phyloP scores from a whole-genome alignment of 2,113 vertebrate genomes.

The Micronycteris hirsuta region DNA sequence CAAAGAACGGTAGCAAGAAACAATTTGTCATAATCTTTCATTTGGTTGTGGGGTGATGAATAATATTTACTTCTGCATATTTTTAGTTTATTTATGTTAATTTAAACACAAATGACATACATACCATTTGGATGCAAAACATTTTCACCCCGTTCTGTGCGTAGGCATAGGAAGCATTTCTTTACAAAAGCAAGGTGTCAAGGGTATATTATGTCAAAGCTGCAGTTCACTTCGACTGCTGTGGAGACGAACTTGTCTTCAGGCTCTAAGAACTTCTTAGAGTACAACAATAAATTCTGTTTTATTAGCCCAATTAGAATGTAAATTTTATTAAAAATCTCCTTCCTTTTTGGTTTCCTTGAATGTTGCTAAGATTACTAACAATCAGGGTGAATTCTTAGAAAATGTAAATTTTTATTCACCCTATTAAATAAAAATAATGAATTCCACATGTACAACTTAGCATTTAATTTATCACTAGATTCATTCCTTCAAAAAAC shows the following conservation, averaged over 20 bases:
- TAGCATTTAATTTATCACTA: too few relatives aligned
- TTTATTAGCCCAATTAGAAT: not conserved
- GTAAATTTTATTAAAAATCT: not conserved
- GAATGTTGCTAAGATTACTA: not conserved
- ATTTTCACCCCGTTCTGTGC: not conserved
- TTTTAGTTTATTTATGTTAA: not conserved
- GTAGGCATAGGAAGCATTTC: not conserved
- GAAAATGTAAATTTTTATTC: not conserved
- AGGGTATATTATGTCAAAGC: not conserved
- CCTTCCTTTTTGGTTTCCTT: not conserved
- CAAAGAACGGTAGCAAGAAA: not conserved
- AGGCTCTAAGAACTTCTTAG: not conserved
- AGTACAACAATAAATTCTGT: not conserved
- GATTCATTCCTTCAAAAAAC: not conserved
- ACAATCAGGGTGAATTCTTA: not conserved
- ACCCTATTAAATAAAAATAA: not conserved
- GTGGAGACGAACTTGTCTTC: not conserved
- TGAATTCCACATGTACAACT: not conserved
- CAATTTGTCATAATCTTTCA: not conserved
- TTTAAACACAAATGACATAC: not conserved
- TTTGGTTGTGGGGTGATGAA: not conserved
- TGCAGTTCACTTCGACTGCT: not conserved
- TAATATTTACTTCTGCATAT: not conserved
- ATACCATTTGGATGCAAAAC: not conserved
- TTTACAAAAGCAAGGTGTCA: not conserved